Evolutionary conservation across 2,113 vertebrate species (phyloP).

Genomic region (Hippocampus barbouri): DNA sequence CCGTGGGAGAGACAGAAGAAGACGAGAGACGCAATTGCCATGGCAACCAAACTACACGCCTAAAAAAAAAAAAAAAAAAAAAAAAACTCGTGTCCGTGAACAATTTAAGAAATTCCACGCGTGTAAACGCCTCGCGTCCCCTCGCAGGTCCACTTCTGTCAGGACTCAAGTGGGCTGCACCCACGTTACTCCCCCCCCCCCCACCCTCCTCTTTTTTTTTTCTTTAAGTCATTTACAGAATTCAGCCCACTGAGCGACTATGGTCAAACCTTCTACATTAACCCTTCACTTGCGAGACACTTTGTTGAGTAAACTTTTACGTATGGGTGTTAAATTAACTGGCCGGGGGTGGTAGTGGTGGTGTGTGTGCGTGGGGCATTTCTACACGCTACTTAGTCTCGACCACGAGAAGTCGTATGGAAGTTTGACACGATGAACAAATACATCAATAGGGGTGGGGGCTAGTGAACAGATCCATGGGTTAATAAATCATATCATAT

Average conservation of each 20-base stretch:
- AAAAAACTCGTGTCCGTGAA: neutral
- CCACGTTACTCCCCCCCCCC: neutral
- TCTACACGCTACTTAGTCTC: neutral
- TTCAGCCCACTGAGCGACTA: conserved; percentile 46
- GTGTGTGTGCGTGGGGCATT: neutral
- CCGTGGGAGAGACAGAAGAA: conserved; percentile 56
- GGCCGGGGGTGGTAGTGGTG: neutral
- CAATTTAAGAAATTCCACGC: neutral
- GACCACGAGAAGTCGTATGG: too few species aligned
- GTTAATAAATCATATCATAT: neutral
- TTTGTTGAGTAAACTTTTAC: conserved; percentile 66
- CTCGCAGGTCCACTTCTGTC: conserved; percentile 29
- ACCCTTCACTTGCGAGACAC: conserved; percentile 49
- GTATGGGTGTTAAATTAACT: conserved; percentile 40
- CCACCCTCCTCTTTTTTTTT: neutral
- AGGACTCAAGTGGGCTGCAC: conserved; percentile 22
- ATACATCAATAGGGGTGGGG: neutral
- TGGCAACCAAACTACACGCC: conserved; percentile 32
- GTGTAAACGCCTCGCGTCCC: neutral
- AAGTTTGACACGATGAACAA: too few species aligned
- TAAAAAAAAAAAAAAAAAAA: neutral
- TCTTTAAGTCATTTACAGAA: conserved; percentile 44
- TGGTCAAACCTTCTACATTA: conserved; percentile 54
- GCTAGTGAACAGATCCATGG: neutral
- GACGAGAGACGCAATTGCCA: conserved; percentile 58